Percentiles rank a stretch among this genome's conserved stretches.
phyloP scores from a whole-genome alignment of 1,140 invertebrate genomes.

The Scaptomyza montana region DNA sequence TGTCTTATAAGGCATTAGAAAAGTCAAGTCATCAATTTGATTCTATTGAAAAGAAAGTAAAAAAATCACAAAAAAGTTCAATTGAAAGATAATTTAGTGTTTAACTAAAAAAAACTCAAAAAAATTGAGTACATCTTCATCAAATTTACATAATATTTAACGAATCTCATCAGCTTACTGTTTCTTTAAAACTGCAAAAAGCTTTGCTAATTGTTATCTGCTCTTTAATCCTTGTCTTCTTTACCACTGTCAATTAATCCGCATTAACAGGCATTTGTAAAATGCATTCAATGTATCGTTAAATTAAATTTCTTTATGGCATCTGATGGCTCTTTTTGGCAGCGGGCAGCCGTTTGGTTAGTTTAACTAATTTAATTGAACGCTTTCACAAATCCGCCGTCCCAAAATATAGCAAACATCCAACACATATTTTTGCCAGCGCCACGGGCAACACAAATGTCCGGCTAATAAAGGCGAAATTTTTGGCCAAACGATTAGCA shows the following conservation, averaged over 20 bases:
- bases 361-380: constrained; percentile 80
- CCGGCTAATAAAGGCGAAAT: constrained; percentile 6
- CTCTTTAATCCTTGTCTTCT: not conserved
- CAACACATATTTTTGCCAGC: constrained; percentile 20
- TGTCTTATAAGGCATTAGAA: no score
- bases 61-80: no score
- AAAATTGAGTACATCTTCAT: no score
- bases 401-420: constrained; percentile 31
- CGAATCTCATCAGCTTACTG: not conserved
- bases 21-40: no score
- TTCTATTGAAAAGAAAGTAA: no score
- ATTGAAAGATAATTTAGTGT: no score
- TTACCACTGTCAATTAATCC: constrained; percentile 50
- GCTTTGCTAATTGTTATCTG: not conserved
- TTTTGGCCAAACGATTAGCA: constrained; percentile 23
- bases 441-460: constrained; percentile 33
- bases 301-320: constrained; percentile 61
- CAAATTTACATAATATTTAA: no score
- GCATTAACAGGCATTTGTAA: constrained; percentile 26
- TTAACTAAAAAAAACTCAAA: no score
- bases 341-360: constrained; percentile 48
- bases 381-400: constrained; percentile 75
- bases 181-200: not conserved
- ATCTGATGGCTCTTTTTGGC: constrained; percentile 49
- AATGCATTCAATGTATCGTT: constrained; percentile 44